Base-by-base conservation (phyloP, 2,888 invertebrate species). In the Ophion obscuratus region DNA sequence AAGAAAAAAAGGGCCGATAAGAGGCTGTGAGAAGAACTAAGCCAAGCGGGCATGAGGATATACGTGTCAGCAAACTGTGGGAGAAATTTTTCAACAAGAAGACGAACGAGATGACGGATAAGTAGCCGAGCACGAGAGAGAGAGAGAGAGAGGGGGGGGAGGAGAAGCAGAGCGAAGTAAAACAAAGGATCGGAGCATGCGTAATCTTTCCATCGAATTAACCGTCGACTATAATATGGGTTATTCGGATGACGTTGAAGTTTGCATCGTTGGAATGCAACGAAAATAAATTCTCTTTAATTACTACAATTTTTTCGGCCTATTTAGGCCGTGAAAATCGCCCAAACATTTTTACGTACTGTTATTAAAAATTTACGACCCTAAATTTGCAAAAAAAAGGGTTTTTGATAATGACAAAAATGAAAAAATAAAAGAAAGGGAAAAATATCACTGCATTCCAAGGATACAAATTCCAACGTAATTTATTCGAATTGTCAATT, bases 21-120 rank as follows among this genome's bases (percentile, higher is more conserved):
- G 81, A 79, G 81, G 86, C 81, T 87, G 74, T 87, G 81, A 84
- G 85, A 87, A 85, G 78, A 87, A 87, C 79, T 75, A 78, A 81
- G 62, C 75, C 61, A 81, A 81, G 53, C 71, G 81, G 71, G 75
- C 81, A 81, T 87, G 79, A 85, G 85, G 84, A 85, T 83, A 53
- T 53, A 74, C 73, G 85, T 83, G 85, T 81, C 85, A 83, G 83
- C 77, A 53, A 53, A 77, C 61, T 81, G 77, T 78, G 83, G 62
- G 70, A 86, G 74, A 68, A 76, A 11, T 53, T 53, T 53, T 14
- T 53, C 40, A 40, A 27, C 80, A 10, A 71, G 62, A 3, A 47
- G 57, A 44, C n/a, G 61, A 67, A 81, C 31, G 59, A 81, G 74
- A 68, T 44, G 44, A 79, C 31, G 64, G 24, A 68, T 59, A 74